Percentiles rank a stretch among this genome's conserved stretches.
phyloP scores from a whole-genome alignment of 2,797 vertebrate genomes.

The Phoeniculus purpureus region DNA sequence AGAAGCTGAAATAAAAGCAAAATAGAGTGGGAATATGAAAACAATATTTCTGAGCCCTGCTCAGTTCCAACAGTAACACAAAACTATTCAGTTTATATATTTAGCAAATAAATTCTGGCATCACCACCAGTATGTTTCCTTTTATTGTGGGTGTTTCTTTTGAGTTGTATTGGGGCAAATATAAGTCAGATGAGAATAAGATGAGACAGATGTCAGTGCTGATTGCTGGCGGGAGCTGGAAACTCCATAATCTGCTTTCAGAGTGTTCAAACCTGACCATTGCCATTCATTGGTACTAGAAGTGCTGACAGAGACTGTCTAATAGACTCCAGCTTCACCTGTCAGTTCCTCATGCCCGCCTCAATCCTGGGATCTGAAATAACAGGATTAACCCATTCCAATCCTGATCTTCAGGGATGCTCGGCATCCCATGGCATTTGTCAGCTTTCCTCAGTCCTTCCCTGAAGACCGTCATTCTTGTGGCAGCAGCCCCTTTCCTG shows the following conservation, averaged over 20 bases:
- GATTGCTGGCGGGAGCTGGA: background rate
- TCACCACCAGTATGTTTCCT: conserved; percentile 5
- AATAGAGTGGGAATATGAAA: conserved; percentile 58
- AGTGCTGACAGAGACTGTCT: background rate
- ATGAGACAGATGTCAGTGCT: conserved; percentile 9
- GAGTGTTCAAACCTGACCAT: background rate
- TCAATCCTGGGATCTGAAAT: accelerated
- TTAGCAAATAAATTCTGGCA: conserved; percentile 53
- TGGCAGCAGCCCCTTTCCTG: background rate
- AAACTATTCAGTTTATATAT: conserved; percentile 46
- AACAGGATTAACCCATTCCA: background rate
- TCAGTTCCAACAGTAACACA: conserved; percentile 64
- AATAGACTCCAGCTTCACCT: accelerated
- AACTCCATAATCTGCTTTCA: background rate
- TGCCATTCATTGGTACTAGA: background rate
- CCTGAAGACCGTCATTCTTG: background rate
- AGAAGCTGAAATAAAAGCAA: conserved; percentile 57
- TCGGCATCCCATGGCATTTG: background rate
- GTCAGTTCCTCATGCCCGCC: background rate
- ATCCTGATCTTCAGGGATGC: background rate
- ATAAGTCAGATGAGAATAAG: background rate
- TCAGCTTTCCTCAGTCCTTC: background rate
- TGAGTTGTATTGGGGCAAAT: background rate
- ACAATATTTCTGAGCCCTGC: conserved; percentile 53
- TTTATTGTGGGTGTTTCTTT: conserved; percentile 14